A percentile compares a stretch with the other conserved stretches of the same genome.
Evolutionary conservation across 1,140 invertebrate species (phyloP).

Genomic region (Belonocnema kinseyi): DNA sequence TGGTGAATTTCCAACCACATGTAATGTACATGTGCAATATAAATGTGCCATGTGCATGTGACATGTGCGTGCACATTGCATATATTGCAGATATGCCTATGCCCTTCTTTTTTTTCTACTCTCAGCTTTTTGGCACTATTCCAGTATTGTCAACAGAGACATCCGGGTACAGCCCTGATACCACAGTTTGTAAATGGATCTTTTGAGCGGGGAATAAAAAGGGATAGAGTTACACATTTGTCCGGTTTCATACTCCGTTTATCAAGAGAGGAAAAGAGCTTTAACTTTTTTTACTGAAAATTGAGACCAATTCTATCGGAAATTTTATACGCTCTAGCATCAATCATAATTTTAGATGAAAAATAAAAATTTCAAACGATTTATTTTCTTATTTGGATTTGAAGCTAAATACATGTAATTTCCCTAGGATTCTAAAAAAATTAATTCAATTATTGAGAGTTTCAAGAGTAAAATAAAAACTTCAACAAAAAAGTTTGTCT

Average conservation of each 20-base stretch:
- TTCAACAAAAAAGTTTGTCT: no score
- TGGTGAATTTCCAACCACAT: constrained; percentile 39
- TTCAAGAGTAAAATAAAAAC: no score
- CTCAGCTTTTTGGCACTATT: constrained; percentile 56
- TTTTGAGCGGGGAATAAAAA: constrained; percentile 34
- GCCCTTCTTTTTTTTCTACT: constrained; percentile 39
- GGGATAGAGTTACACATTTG: constrained; percentile 17
- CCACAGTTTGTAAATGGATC: constrained; percentile 50
- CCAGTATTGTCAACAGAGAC: constrained; percentile 61
- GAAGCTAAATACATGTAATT: no score
- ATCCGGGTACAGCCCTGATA: constrained; percentile 56
- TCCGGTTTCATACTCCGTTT: background rate
- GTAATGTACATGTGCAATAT: no score
- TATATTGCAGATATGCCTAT: background rate
- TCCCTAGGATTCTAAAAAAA: no score
- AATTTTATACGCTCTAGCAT: background rate
- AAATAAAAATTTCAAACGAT: no score
- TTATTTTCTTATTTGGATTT: no score
- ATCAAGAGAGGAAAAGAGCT: no score
- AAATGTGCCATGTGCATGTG: no score
- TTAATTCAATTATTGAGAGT: no score
- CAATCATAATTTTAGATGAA: background rate
- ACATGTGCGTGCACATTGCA: background rate
- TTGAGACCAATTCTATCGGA: background rate
- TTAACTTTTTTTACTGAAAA: background rate